Evolutionary conservation across 2,797 vertebrate species (phyloP).

Genomic region (Peromyscus melanophrys): DNA sequence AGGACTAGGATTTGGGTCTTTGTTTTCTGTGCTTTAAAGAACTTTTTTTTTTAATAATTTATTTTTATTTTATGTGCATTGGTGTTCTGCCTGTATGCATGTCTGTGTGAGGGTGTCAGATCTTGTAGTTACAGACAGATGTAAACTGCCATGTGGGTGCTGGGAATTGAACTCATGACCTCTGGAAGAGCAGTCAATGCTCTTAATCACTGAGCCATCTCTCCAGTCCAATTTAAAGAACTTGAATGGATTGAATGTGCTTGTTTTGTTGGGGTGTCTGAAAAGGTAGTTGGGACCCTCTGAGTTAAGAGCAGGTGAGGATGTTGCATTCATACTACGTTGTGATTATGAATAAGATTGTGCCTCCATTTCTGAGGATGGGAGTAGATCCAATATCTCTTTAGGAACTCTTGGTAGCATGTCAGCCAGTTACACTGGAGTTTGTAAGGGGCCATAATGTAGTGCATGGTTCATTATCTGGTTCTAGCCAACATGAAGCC

Average conservation of each 20-base stretch:
- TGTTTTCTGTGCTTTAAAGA: slow-evolving; percentile 37
- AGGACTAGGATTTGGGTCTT: neutral
- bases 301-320: neutral
- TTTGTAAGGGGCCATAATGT: neutral
- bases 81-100: no score
- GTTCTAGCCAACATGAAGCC: neutral
- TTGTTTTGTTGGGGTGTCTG: neutral
- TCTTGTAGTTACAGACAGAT: no score
- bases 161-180: no score
- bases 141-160: no score
- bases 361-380: neutral
- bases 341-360: neutral
- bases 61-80: no score
- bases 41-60: neutral
- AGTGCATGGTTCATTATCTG: neutral
- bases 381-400: neutral
- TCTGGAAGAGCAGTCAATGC: no score
- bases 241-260: neutral
- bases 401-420: neutral
- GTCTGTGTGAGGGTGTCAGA: no score
- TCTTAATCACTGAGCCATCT: no score
- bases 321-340: neutral
- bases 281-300: neutral
- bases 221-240: neutral
- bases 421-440: neutral